These are phyloP conservation scores for Drosophila simulans DNA, from an alignment of 1,140 invertebrate genomes.

Conservation along the genomic window DNA sequence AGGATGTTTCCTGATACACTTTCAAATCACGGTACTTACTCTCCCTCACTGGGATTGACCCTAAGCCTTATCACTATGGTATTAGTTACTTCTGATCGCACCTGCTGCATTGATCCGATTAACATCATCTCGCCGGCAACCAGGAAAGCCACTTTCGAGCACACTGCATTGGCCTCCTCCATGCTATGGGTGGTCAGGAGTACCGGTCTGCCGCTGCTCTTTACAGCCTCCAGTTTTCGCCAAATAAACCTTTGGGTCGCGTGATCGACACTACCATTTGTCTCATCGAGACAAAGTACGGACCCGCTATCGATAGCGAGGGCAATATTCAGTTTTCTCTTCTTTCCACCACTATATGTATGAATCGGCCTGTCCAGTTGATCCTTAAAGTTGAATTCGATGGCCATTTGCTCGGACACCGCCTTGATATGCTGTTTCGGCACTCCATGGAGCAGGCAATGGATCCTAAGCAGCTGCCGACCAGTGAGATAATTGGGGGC, in stretches of 20 bases:
- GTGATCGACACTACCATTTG: conserved; percentile 96
- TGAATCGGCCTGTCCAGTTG: conserved; percentile 85
- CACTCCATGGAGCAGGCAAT: conserved; percentile 90
- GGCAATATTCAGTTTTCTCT: conserved; percentile 95
- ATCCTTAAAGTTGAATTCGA: conserved; percentile 75
- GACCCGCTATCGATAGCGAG: conserved; percentile 93
- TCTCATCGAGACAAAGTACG: conserved; percentile 93
- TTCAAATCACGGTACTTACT: not conserved
- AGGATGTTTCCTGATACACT: no score
- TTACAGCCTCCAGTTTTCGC: conserved; percentile 87
- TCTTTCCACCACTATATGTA: conserved; percentile 95
- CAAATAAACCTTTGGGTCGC: conserved; percentile 92
- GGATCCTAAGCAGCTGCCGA: conserved; percentile 89
- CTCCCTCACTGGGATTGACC: not conserved
- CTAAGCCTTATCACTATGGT: conserved; percentile 85
- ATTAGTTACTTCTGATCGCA: conserved; percentile 87
- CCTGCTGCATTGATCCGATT: conserved; percentile 88
- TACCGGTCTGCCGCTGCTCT: conserved; percentile 87
- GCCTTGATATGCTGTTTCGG: conserved; percentile 84
- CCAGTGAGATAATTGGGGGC: conserved; percentile 91
- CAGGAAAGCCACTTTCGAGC: conserved; percentile 93
- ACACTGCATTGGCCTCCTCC: conserved; percentile 86
- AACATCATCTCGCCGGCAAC: conserved; percentile 91
- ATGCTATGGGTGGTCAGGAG: conserved; percentile 89
- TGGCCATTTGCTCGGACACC: conserved; percentile 67